Conservation (phyloP, 2,113 vertebrate genomes). For the Heterochromis multidens region DNA sequence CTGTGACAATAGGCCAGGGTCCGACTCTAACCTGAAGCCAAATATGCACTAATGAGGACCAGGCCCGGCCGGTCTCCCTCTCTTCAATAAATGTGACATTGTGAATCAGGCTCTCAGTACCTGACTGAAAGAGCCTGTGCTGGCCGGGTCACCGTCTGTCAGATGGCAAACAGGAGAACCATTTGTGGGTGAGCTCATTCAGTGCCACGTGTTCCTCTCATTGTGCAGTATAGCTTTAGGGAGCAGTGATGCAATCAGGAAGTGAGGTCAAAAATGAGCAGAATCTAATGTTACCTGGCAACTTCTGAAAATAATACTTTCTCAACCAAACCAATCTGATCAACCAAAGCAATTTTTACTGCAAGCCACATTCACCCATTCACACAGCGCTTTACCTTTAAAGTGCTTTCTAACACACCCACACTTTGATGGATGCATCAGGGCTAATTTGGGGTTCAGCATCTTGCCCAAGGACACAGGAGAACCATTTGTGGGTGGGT, state of each 20-base stretch:
- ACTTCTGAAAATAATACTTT: slow-evolving; percentile 53
- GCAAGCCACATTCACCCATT: neutral
- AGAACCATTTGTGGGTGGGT: slow-evolving; percentile 24
- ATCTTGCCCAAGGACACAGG: neutral
- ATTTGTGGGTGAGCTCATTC: slow-evolving; percentile 12
- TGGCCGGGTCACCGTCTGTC: neutral
- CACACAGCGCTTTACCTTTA: neutral
- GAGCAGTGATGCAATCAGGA: slow-evolving; percentile 55
- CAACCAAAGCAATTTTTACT: neutral
- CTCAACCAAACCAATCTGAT: neutral
- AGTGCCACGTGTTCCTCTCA: slow-evolving; percentile 9
- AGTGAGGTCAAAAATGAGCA: slow-evolving; percentile 55
- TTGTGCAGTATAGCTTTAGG: slow-evolving; percentile 24
- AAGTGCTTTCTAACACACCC: neutral
- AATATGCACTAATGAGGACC: slow-evolving; percentile 71
- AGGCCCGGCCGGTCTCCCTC: slow-evolving; percentile 33
- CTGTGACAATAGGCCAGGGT: slow-evolving; percentile 65
- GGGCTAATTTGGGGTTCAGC: neutral
- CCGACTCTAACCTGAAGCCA: slow-evolving; percentile 49
- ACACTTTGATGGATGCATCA: neutral
- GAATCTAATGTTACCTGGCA: slow-evolving; percentile 42
- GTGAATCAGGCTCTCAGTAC: slow-evolving; percentile 54
- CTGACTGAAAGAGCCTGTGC: slow-evolving; percentile 55
- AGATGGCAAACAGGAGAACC: slow-evolving; percentile 20
- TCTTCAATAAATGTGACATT: slow-evolving; percentile 57